Percentiles rank a stretch among this genome's conserved stretches.
Evolutionary conservation across 2,113 vertebrate species (phyloP).

Genomic region (Python bivittatus): DNA sequence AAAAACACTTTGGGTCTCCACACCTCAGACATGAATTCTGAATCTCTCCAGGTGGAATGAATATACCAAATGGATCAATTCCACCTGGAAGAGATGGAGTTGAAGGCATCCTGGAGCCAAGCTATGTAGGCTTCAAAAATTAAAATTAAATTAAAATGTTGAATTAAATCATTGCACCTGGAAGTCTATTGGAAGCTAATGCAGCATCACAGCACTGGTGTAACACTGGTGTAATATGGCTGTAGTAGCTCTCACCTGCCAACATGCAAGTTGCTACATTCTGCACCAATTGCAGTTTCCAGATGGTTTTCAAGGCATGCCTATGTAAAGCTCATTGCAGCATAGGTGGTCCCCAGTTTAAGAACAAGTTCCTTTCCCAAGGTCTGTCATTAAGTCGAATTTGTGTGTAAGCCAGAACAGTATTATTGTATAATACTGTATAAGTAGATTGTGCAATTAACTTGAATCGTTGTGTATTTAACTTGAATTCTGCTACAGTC

Average conservation of each 20-base stretch:
- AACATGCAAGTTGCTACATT: background rate
- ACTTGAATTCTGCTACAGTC: too few species aligned
- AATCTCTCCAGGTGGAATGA: background rate
- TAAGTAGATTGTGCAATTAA: too few species aligned
- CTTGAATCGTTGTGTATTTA: too few species aligned
- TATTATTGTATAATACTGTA: too few species aligned
- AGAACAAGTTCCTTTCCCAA: too few species aligned
- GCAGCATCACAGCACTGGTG: background rate
- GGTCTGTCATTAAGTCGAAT: too few species aligned
- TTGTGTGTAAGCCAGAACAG: too few species aligned
- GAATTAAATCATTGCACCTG: background rate
- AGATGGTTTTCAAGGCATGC: background rate
- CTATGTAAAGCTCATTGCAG: background rate
- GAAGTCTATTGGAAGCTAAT: background rate
- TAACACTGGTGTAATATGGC: background rate
- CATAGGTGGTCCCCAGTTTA: too few species aligned
- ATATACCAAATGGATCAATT: background rate
- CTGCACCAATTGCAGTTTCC: background rate
- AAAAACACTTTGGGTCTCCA: background rate
- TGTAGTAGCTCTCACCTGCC: background rate
- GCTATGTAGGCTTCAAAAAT: background rate
- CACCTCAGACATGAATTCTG: background rate
- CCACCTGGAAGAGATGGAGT: background rate
- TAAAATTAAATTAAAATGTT: background rate
- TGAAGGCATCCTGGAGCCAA: background rate